Evolutionary conservation across 92 coral and sea anemone species (phyloP), one percentile per base, ranked within the genome.

Genomic region (Pocillopora meandrina): DNA sequence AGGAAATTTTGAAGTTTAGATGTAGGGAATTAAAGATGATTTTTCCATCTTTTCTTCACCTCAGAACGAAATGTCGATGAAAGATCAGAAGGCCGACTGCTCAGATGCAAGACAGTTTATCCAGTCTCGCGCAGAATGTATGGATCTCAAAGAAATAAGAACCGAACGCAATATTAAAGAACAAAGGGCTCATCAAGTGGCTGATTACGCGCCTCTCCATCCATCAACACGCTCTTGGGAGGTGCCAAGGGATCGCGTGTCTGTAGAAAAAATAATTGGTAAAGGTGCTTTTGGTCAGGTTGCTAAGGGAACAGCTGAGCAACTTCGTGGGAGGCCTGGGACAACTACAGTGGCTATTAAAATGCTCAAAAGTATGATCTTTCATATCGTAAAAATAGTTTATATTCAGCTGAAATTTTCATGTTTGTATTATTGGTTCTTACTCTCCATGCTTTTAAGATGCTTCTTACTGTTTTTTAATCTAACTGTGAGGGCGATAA

Each of bases 281-380:
- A 78, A 78, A 42, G 82, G 82, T 18, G 72, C 72, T 21, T 78
- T 78, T 42, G 82, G 82, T 18, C 62, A 78, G 82, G 82, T 78
- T 64, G 82, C 82, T 47, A 78, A 42, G 73, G 82, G 58, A 49
- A 78, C 62, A 17, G 82, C 61, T 9, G 47, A 9, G 21, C 72
- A 52, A 4, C 31, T 78, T 21, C 82, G 4, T 42, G 60, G 77
- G 36, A 73, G n/a, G 49, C 49, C 7, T 42, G 7, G 49, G 49
- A 42, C 49, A 42, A 42, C 5, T 3, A 42, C 49, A 42, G 77
- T 73, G 60, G 77, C 77, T 19, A 18, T 73, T 34, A 73, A 73
- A n/a, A 73, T 73, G 26, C 62, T 52, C 1, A 73, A 73, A 73
- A 34, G 77, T 73, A 16, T 12, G 35, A 66, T 20, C n/a, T 17